A percentile compares a stretch with the other conserved stretches of the same genome.
These are phyloP conservation scores for Trogon melanurus DNA, from an alignment of 2,113 vertebrate genomes.

Conservation along the genomic window DNA sequence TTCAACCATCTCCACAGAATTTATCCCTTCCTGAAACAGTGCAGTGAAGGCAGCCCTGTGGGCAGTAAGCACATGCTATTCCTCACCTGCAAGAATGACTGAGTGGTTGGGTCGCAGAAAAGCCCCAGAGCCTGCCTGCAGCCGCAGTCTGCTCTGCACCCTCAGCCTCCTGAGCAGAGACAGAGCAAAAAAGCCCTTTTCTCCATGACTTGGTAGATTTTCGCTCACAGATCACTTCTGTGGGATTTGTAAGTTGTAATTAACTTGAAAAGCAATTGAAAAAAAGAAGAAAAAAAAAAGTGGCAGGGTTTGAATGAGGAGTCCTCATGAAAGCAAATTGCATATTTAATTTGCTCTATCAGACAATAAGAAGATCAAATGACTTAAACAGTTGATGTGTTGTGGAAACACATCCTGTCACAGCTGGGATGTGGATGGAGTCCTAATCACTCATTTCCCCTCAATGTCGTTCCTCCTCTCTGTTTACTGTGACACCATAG, in stretches of 20 bases:
- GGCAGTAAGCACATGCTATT: fast-evolving
- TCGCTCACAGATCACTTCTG: neutral
- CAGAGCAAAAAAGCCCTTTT: neutral
- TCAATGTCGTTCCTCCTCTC: neutral
- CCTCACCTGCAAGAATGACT: fast-evolving
- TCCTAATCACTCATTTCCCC: conserved; percentile 5
- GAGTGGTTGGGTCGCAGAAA: neutral
- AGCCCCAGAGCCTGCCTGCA: neutral
- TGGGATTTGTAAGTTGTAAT: conserved; percentile 21
- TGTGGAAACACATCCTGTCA: conserved; percentile 33
- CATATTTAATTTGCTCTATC: conserved; percentile 34
- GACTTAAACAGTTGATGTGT: conserved; percentile 34
- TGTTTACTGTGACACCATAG: neutral
- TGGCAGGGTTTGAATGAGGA: neutral
- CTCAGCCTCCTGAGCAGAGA: neutral
- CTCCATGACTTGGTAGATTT: neutral
- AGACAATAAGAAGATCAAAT: conserved; percentile 39
- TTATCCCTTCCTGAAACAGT: fast-evolving
- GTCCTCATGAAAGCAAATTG: neutral
- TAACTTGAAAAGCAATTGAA: neutral
- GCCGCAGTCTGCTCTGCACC: neutral
- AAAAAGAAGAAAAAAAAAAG: neutral
- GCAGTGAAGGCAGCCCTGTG: fast-evolving
- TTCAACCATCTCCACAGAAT: neutral
- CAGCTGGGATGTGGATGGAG: conserved; percentile 18